Base-by-base conservation (phyloP, 2,113 vertebrate species). In the Chloropsis cyanopogon region DNA sequence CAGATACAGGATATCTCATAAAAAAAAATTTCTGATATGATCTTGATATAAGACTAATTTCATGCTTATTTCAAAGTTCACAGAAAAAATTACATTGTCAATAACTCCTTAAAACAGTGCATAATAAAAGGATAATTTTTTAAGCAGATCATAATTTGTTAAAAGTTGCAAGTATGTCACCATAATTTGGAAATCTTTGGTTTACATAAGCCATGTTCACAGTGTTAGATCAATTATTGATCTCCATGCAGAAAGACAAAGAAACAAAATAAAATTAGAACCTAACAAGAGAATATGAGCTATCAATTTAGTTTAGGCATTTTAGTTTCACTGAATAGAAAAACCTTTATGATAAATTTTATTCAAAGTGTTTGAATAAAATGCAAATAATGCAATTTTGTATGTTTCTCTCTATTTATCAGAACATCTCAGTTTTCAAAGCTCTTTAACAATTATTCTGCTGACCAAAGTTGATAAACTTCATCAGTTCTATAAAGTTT, bases 401-500 rank as follows among this genome's bases (percentile, higher is more conserved):
- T 49, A 15, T 37, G 65, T 80, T 93, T 89, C 9, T 65, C 16
- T 75, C n/a, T 49, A 46, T 57, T 82, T 91, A 95, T 87, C 31
- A 46, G 47, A 90, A 60, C 3, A 91, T 41, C 42, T 77, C 29
- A 10, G 6, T 71, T 68, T 79, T 86, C 59, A 93, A 86, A 97
- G 24, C 44, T 75, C 10, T 81, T 79, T 88, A 90, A 85, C 41
- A 91, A 64, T 71, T 64, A 39, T 25, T 95, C 16, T 57, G 23
- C 47, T 96, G 21, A 54, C 64, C 91, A 14, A 65, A 65, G 39
- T 66, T 93, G 29, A 90, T 95, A 86, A 65, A 60, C 31, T 78
- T 57, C 8, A 87, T 88, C 72, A 79, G 59, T 93, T 96, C 54
- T 91, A 31, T 82, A 92, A 93, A 92, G 33, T 87, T 73, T 53